A percentile compares a stretch with the other conserved stretches of the same genome.
Conservation (phyloP, 2,888 invertebrate genomes). For the Aphidoletes aphidimyza region DNA sequence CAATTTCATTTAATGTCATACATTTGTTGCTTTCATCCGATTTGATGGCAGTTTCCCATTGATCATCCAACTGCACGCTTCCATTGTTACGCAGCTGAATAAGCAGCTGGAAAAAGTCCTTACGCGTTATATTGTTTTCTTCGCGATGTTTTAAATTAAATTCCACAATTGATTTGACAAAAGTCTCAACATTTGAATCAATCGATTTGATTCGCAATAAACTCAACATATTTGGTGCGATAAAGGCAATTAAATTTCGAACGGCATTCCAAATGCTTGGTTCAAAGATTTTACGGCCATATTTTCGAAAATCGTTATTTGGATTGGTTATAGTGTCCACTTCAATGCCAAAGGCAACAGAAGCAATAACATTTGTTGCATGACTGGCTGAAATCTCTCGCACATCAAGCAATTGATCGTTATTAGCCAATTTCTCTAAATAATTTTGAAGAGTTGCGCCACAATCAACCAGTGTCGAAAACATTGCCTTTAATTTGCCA, state of each 20-base stretch:
- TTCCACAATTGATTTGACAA: slow-evolving; percentile 62
- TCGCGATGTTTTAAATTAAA: slow-evolving; percentile 62
- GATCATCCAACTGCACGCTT: slow-evolving; percentile 56
- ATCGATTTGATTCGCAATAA: slow-evolving; percentile 58
- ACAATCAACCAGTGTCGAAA: slow-evolving; percentile 68
- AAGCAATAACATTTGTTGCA: slow-evolving; percentile 63
- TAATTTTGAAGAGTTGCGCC: slow-evolving; percentile 67
- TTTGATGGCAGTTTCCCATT: slow-evolving; percentile 55
- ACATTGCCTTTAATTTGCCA: slow-evolving; percentile 72
- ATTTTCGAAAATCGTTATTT: slow-evolving; percentile 60
- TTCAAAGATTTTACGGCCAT: slow-evolving; percentile 59
- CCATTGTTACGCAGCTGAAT: slow-evolving; percentile 61
- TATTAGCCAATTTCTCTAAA: slow-evolving; percentile 63
- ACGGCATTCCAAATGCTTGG: slow-evolving; percentile 58
- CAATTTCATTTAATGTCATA: slow-evolving; percentile 61
- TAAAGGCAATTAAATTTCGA: slow-evolving; percentile 56
- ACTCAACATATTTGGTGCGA: slow-evolving; percentile 57
- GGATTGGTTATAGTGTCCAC: slow-evolving; percentile 60
- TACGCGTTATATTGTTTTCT: slow-evolving; percentile 61
- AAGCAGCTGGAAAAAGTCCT: slow-evolving; percentile 63
- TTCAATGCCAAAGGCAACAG: slow-evolving; percentile 63
- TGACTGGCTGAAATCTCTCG: slow-evolving; percentile 61
- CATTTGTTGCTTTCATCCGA: slow-evolving; percentile 40
- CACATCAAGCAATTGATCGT: slow-evolving; percentile 66
- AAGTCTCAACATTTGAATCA: slow-evolving; percentile 60